A percentile compares a stretch with the other conserved stretches of the same genome.
phyloP scores from a whole-genome alignment of 1,140 invertebrate species.

The Arctopsyche grandis region DNA sequence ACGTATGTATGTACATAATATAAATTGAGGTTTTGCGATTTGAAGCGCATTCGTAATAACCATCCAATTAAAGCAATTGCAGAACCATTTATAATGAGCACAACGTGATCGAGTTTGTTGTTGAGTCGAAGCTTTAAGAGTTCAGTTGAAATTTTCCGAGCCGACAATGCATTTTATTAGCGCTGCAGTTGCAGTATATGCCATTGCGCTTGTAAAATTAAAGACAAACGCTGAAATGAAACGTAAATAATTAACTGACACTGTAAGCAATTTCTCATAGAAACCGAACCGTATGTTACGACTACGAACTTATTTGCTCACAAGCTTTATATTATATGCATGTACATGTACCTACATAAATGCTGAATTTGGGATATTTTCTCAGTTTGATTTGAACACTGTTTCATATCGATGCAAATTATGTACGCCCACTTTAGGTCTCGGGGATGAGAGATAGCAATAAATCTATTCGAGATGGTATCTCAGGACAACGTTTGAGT shows the following conservation, averaged over 20 bases:
- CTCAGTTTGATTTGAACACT: not conserved
- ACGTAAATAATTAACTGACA: not conserved
- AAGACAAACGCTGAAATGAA: not conserved
- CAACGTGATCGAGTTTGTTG: not conserved
- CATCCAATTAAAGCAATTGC: no score
- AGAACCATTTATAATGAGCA: not conserved
- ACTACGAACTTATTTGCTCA: not conserved
- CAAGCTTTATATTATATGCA: not conserved
- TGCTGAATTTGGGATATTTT: not conserved
- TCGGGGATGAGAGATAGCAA: not conserved
- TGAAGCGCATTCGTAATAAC: no score
- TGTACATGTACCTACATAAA: not conserved
- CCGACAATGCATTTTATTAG: not conserved
- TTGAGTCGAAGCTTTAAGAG: not conserved
- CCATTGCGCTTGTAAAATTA: not conserved
- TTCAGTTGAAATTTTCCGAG: not conserved
- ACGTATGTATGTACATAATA: no score
- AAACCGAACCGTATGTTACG: not conserved
- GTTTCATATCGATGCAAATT: not conserved
- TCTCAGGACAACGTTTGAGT: conserved; percentile 1
- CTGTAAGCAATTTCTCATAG: not conserved
- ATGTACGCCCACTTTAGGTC: not conserved
- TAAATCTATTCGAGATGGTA: conserved; percentile 2
- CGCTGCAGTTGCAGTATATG: not conserved
- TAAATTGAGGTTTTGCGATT: no score